A percentile compares a stretch with the other conserved stretches of the same genome.
These are phyloP conservation scores for Artemia franciscana DNA, from an alignment of 1,140 invertebrate genomes.

Conservation along the genomic window DNA sequence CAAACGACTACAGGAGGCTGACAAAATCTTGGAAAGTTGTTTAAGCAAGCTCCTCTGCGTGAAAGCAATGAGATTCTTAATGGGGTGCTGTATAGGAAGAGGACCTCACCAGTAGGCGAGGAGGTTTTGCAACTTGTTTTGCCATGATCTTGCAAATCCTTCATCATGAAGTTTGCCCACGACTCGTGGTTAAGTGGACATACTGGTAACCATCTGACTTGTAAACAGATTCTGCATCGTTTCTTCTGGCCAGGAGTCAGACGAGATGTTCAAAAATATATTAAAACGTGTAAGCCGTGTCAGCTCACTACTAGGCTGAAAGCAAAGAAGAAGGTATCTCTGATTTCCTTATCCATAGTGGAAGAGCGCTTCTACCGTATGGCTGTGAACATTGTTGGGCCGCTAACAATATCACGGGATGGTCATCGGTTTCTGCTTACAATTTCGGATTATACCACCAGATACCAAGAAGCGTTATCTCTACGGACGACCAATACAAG, in stretches of 20 bases:
- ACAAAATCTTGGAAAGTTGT: neutral
- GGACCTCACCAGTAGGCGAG: neutral
- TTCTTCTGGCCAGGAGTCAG: constrained; percentile 11
- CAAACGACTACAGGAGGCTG: neutral
- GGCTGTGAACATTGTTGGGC: constrained; percentile 11
- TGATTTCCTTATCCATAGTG: neutral
- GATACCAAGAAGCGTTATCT: constrained; percentile 14
- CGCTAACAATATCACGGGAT: constrained; percentile 5
- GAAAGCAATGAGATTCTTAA: neutral
- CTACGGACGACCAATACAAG: constrained; percentile 14
- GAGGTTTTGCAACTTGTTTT: neutral
- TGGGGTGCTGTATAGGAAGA: neutral
- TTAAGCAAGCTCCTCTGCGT: neutral
- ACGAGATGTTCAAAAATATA: constrained; percentile 10
- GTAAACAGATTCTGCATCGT: constrained; percentile 1
- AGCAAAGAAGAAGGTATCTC: constrained; percentile 1
- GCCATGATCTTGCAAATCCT: neutral
- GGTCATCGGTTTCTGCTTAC: constrained; percentile 16
- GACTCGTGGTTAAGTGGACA: constrained; percentile 5
- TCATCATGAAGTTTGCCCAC: neutral
- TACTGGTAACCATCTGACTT: constrained; percentile 7
- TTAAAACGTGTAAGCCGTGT: constrained; percentile 11
- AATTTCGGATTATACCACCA: constrained; percentile 16
- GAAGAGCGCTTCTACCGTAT: constrained; percentile 5
- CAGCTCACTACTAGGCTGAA: constrained; percentile 7